Evolutionary conservation across 2,888 invertebrate genomes (phyloP), one percentile per base, ranked within the genome.

Genomic region (Chrysolina oricalcia): DNA sequence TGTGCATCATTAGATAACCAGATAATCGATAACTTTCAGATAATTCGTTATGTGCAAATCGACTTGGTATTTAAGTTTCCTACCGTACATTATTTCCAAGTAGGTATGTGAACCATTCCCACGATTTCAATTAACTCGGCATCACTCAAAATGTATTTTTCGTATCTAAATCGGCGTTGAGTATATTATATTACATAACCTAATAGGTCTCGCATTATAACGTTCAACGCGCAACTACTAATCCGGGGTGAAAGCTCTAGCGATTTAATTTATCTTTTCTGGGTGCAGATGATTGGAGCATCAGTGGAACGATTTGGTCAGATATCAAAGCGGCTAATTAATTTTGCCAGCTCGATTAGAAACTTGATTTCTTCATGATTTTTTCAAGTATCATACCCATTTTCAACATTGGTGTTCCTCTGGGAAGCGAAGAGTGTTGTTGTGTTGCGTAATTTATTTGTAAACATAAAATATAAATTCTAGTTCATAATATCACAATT

Each of bases 41-140:
- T 59, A 15, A 35, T 46, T 46, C 46, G n/a, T 46, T 46, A 46
- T 46, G 46, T 15, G 46, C 13, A 46, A 46, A 46, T n/a, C 15
- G 11, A n/a, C 13, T 59, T 17, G 35, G n/a, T 50, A 59, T n/a
- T 59, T 15, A 13, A 59, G 27, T 27, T 59, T 27, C 27, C 59
- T 59, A 59, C 27, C n/a, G 59, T 59, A 59, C 59, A 27, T 35
- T 59, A 27, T n/a, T 59, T 59, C 27, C 27, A 59, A 59, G 35
- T 27, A 15, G 15, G 27, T 27, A 15, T 27, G 27, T 27, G 43
- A 65, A 21, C 65, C 15, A 17, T 65, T 50, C 68, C 68, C 68
- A 68, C 68, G 68, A 68, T 68, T 68, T 68, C 68, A 68, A 68
- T 68, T 53, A 68, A 68, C 50, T 59, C 59, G 15, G 59, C 23